Conservation (phyloP, 2,113 vertebrate genomes). For the Crotalus tigris region DNA sequence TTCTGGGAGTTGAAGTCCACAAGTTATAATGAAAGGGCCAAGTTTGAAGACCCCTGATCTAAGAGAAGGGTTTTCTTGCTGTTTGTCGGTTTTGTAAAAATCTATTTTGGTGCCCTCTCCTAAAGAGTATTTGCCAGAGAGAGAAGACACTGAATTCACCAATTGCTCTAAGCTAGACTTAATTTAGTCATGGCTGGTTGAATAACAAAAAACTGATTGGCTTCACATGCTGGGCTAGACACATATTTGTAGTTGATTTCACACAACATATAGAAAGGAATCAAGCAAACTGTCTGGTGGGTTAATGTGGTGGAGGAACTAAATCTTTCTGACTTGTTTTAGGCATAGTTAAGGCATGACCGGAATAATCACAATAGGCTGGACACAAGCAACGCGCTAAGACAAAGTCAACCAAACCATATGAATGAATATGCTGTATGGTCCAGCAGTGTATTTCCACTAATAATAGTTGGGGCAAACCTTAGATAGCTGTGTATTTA, state of each 20-base stretch:
- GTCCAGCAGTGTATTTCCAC: background rate
- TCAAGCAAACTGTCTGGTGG: background rate
- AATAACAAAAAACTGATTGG: background rate
- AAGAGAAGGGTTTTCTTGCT: background rate
- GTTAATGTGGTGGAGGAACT: background rate
- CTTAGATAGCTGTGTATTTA: background rate
- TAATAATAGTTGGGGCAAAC: background rate
- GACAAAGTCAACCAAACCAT: background rate
- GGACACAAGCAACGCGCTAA: background rate
- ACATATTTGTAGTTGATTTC: background rate
- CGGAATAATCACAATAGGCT: background rate
- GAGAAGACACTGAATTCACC: background rate
- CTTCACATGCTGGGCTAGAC: background rate
- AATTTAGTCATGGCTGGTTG: background rate
- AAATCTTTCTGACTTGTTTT: background rate
- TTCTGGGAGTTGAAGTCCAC: no score
- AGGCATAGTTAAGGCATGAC: background rate
- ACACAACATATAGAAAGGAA: background rate
- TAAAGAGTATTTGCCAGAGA: background rate
- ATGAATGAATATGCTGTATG: background rate
- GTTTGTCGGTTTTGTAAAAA: background rate
- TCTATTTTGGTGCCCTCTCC: background rate
- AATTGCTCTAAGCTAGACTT: background rate
- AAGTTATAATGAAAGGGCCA: no score
- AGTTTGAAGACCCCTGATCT: background rate